Evolutionary conservation across 1,140 invertebrate species (phyloP), one percentile per base, ranked within the genome.

Genomic region (Protaetia brevitarsis): DNA sequence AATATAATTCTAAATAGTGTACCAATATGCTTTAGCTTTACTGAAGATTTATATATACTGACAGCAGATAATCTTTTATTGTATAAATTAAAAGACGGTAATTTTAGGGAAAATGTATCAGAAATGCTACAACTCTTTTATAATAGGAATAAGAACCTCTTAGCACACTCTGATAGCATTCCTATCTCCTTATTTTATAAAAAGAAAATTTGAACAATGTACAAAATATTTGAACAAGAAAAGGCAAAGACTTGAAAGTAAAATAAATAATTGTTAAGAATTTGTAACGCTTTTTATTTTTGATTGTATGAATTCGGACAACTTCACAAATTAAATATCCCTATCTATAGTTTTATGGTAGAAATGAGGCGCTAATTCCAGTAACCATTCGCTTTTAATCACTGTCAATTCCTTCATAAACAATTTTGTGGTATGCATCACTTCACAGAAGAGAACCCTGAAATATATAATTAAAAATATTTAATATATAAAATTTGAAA

Each of bases 301-400:
- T 57, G 27, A 26, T 57, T 57, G 27, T 26, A 26, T 59, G 5
- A 13, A 28, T 27, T 57, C 23, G 4, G 8, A 28, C 11, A 21
- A 1, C 5, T 26, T 6, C 11, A 1, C 4, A 34, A 28, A 8
- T 51, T 51, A 64, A 1, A 23, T 10, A 29, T 67, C 61, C 41
- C 29, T 51, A 51, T 63, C 19, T 34, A 70, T 66, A 11, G 80
- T 83, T 69, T 85, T 88, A 71, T 91, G 87, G 79, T 97, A 99
- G 79, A 94, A 99, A 80, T 99, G 95, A 6, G 96, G 93, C 0
- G 96, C 96, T 16, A 97, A 76, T 79, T 98, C 94, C 36, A 91
- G 82, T 3, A 99, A 81, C 96, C 96, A 98, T 36, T 91, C 85
- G 28, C 89, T 86, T 60, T 95, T 82, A 62, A 98, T 92, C 0